Conservation (phyloP, 2,888 invertebrate species). For the Phalera bucephala region DNA sequence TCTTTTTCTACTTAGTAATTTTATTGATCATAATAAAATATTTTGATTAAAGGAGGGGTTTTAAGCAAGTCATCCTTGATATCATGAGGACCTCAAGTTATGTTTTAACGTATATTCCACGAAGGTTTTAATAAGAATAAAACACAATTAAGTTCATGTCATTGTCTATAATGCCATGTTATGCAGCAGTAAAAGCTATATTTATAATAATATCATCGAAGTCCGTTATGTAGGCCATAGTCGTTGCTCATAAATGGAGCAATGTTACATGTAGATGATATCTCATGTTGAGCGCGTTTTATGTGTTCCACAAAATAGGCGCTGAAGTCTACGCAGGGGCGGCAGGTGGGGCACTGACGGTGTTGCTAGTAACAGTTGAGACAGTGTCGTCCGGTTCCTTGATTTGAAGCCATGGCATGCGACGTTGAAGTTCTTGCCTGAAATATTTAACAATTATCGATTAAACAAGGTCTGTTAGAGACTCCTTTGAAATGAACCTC, state of each 20-base stretch:
- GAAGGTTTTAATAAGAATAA: too few species aligned
- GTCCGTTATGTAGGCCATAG: constrained; percentile 31
- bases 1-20: too few species aligned
- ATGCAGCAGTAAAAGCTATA: too few species aligned
- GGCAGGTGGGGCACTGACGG: constrained; percentile 59
- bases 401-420: constrained; percentile 90
- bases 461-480: neutral
- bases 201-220: constrained; percentile 14
- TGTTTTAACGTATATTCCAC: too few species aligned
- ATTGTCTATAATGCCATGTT: too few species aligned
- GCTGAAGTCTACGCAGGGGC: constrained; percentile 44
- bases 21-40: too few species aligned
- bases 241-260: constrained; percentile 15
- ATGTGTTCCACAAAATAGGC: neutral
- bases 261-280: neutral
- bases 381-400: constrained; percentile 84
- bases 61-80: too few species aligned
- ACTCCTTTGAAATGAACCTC: too few species aligned
- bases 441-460: constrained; percentile 14
- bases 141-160: too few species aligned
- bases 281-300: constrained; percentile 25
- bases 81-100: too few species aligned
- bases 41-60: too few species aligned
- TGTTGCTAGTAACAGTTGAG: constrained; percentile 81
- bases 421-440: constrained; percentile 90